A percentile compares a stretch with the other conserved stretches of the same genome.
These are phyloP conservation scores for Caranx melampygus DNA, from an alignment of 2,113 vertebrate genomes.

Conservation along the genomic window DNA sequence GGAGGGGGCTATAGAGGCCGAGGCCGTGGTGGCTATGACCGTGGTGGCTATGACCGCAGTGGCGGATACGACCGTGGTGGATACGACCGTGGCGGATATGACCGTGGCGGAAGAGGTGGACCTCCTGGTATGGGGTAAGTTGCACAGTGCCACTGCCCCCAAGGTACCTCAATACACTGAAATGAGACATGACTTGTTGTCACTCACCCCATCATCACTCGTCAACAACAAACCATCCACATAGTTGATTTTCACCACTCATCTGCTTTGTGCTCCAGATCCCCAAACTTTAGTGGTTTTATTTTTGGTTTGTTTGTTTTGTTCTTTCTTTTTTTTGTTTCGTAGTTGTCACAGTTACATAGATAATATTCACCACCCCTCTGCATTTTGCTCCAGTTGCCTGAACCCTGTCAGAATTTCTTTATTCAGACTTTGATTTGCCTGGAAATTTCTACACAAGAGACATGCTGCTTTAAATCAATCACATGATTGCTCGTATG, in stretches of 20 bases:
- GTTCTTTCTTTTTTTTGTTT: background rate
- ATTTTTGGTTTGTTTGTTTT: background rate
- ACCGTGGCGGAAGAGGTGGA: constrained; percentile 80
- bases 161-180: constrained; percentile 76
- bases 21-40: constrained; percentile 77
- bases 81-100: constrained; percentile 77
- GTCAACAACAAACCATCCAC: constrained; percentile 43
- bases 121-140: constrained; percentile 88
- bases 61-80: constrained; percentile 63
- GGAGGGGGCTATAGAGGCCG: constrained; percentile 81
- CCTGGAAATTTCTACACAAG: background rate
- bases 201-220: constrained; percentile 37
- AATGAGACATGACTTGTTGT: constrained; percentile 44
- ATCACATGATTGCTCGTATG: constrained; percentile 2
- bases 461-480: constrained; percentile 5
- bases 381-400: constrained; percentile 12
- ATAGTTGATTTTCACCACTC: constrained; percentile 24
- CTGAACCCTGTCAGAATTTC: background rate
- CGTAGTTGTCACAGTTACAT: background rate
- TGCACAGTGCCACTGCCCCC: constrained; percentile 76
- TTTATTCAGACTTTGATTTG: background rate
- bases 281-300: background rate
- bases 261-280: constrained; percentile 53
- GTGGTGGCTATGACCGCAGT: constrained; percentile 39
- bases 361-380: background rate